Base-by-base conservation (phyloP, 2,113 vertebrate species). In the Argyrosomus japonicus region DNA sequence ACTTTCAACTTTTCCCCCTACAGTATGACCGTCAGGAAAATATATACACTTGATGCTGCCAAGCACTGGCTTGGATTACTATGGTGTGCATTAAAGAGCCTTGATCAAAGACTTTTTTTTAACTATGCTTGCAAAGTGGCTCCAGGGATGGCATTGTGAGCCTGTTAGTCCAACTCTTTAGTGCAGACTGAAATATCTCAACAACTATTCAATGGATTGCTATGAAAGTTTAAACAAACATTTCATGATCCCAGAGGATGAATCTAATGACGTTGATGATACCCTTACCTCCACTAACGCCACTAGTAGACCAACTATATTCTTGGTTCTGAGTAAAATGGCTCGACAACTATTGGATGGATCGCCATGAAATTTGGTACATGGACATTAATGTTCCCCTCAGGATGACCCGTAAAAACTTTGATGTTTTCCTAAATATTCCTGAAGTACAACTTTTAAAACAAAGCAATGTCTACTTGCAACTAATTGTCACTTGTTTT, bases 1-100 rank as follows among this genome's bases (percentile, higher is more conserved):
- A 63, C 81, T 82, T 83, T 82, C 51, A 82, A 51, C 76, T 74
- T 64, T 23, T 18, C 60, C 25, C 57, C 45, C 76, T 73, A 27
- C 64, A 54, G 60, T 43, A 19, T 32, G 14, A 73, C 43, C 57
- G 75, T 86, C 60, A 85, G 75, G 56, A 80, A 77, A 69, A 68
- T 78, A 48, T 63, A 63, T 25, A 65, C 67, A 10, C 68, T 61
- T 4, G 7, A 29, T 78, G 56, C 50, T 83, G 81, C 75, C 68
- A 64, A 79, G 48, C 71, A 23, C 70, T 47, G 68, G 45, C 67
- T 68, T 47, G 23, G 36, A 75, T 77, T 86, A 72, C 0, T 19
- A 73, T 48, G 58, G 18, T 5, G 1, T 64, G 43, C 19, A 65
- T 72, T 60, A 47, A 56, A 75, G 23, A 70, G 29, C 48, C 63